phyloP scores from a whole-genome alignment of 2,797 vertebrate genomes.

The Molossus alvarezi region DNA sequence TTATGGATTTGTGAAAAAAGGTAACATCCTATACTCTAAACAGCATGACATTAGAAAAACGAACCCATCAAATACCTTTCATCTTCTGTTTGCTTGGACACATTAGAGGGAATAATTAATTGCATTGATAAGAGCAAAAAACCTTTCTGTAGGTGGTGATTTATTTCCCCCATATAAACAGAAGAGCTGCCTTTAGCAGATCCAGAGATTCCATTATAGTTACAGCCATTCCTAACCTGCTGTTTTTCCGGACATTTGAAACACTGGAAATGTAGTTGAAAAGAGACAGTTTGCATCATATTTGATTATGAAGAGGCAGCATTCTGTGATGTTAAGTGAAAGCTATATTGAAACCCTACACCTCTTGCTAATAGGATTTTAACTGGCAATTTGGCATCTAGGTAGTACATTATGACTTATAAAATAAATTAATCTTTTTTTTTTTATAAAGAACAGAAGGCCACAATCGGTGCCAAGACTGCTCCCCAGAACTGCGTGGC shows the following conservation, averaged over 20 bases:
- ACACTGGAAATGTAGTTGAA: conserved; percentile 17
- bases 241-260: conserved; percentile 17
- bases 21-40: background rate
- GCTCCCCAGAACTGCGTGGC: conserved; percentile 72
- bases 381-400: conserved; percentile 71
- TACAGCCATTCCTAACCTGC: background rate
- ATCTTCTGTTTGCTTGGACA: conserved; percentile 10
- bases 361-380: conserved; percentile 77
- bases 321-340: conserved; percentile 4
- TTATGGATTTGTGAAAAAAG: background rate
- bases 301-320: background rate
- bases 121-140: conserved; percentile 52
- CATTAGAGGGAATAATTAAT: conserved; percentile 36
- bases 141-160: background rate
- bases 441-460: conserved; percentile 79
- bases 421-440: conserved; percentile 76
- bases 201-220: background rate
- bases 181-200: conserved; percentile 21
- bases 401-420: conserved; percentile 64
- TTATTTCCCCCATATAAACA: conserved; percentile 16
- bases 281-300: background rate
- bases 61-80: background rate
- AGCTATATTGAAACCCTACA: conserved; percentile 15
- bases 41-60: conserved; percentile 27
- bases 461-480: conserved; percentile 42